A percentile compares a stretch with the other conserved stretches of the same genome.
Evolutionary conservation across 2,888 invertebrate genomes (phyloP).

Genomic region (Carcina quercana): DNA sequence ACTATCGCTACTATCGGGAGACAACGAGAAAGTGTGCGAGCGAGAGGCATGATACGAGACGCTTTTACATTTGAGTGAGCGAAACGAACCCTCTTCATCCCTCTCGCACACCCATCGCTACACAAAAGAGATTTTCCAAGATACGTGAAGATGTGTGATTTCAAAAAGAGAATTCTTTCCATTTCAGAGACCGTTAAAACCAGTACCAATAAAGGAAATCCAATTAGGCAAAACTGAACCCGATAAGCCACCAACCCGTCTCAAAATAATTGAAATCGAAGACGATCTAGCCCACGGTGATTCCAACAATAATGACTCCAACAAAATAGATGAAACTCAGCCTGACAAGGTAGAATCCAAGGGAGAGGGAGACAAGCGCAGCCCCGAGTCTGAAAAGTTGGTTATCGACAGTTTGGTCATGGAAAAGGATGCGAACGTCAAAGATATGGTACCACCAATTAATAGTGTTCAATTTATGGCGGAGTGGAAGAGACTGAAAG

Average conservation of each 20-base stretch:
- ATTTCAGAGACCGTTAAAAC: constrained; percentile 69
- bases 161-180: constrained; percentile 1
- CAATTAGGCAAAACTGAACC: constrained; percentile 36
- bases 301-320: constrained; percentile 35
- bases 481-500: constrained; percentile 75
- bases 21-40: no score
- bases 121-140: neutral
- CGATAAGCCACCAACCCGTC: constrained; percentile 37
- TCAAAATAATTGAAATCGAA: constrained; percentile 44
- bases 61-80: no score
- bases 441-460: constrained; percentile 57
- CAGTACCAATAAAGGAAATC: constrained; percentile 65
- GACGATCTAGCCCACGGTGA: constrained; percentile 33
- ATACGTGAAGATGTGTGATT: neutral
- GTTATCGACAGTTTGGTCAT: constrained; percentile 23
- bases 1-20: no score
- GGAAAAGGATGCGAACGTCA: constrained; percentile 25
- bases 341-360: constrained; percentile 5
- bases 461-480: constrained; percentile 79
- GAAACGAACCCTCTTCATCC: neutral
- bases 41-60: no score
- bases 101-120: neutral
- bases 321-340: constrained; percentile 17
- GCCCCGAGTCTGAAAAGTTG: constrained; percentile 40
- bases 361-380: constrained; percentile 20